These are phyloP conservation scores for Drosophila mauritiana DNA, from an alignment of 1,140 invertebrate genomes.

Conservation along the genomic window DNA sequence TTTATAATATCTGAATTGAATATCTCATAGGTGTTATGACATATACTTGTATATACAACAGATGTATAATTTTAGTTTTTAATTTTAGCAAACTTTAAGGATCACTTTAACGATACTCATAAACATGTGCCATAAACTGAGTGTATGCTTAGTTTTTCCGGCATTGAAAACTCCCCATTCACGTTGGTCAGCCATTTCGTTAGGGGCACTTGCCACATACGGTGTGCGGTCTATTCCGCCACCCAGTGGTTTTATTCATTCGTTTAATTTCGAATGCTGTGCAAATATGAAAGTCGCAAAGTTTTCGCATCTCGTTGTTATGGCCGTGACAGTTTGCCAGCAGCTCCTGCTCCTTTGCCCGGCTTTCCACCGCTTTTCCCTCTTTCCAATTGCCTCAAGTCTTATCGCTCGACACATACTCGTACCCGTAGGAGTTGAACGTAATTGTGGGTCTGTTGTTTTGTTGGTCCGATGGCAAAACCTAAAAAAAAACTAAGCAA, in stretches of 20 bases:
- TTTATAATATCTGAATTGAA: not conserved
- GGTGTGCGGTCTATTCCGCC: not conserved
- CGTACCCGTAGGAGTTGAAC: conserved; percentile 13
- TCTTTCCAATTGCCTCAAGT: conserved; percentile 31
- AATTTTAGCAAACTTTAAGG: not conserved
- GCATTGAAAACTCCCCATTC: conserved; percentile 5
- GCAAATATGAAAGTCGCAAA: conserved; percentile 54
- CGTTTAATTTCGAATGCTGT: conserved; percentile 57
- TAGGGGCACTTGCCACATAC: not conserved
- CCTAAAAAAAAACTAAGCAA: conserved; percentile 26
- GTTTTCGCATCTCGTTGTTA: conserved; percentile 50
- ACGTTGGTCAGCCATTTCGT: conserved; percentile 36
- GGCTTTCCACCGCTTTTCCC: conserved; percentile 9
- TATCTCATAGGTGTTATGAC: no score
- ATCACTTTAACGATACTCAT: not conserved
- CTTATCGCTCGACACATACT: conserved; percentile 40
- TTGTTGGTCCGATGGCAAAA: conserved; percentile 17
- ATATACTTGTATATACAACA: no score
- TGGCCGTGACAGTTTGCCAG: conserved; percentile 35
- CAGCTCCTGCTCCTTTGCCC: conserved; percentile 14
- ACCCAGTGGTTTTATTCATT: conserved; percentile 35
- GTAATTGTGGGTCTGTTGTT: conserved; percentile 19
- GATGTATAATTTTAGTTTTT: not conserved
- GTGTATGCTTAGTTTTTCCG: conserved; percentile 5
- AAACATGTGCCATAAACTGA: not conserved